These are phyloP conservation scores for Rhabditophanes sp. DNA, from an alignment of 2,888 invertebrate species.

Conservation along the genomic window DNA sequence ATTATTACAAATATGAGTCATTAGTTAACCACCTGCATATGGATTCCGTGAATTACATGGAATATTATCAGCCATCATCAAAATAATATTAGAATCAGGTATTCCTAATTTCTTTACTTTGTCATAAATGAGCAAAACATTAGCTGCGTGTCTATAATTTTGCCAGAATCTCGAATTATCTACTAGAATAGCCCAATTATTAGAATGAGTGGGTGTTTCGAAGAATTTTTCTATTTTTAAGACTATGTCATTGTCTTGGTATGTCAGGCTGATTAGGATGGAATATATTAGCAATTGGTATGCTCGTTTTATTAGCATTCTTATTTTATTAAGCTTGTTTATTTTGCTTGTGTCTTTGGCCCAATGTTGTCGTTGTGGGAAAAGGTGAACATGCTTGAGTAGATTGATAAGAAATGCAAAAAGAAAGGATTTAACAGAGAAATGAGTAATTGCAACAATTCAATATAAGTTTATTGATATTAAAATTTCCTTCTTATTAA, in stretches of 20 bases:
- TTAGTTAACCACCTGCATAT: conserved; percentile 54
- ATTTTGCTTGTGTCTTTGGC: too few relatives aligned
- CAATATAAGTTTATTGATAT: too few relatives aligned
- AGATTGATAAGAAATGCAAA: too few relatives aligned
- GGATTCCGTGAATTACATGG: conserved; percentile 96
- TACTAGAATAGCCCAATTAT: conserved; percentile 97
- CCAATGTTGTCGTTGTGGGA: too few relatives aligned
- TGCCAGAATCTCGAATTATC: conserved; percentile 99
- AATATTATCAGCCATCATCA: conserved; percentile 99
- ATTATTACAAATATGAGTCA: neutral
- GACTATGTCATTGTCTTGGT: neutral
- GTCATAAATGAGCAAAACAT: conserved; percentile 88
- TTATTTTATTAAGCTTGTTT: too few relatives aligned
- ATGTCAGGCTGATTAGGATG: too few relatives aligned
- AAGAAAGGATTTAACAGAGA: too few relatives aligned
- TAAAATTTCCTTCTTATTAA: too few relatives aligned
- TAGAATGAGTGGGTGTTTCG: conserved; percentile 57
- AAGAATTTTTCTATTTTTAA: conserved; percentile 10
- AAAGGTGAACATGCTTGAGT: too few relatives aligned
- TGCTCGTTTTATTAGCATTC: too few relatives aligned
- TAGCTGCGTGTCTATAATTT: conserved; percentile 96
- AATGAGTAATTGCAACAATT: too few relatives aligned
- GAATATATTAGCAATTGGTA: too few relatives aligned
- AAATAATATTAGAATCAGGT: conserved; percentile 84
- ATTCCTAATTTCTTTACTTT: conserved; percentile 96